A percentile compares a stretch with the other conserved stretches of the same genome.
Conservation (phyloP, 2,888 invertebrate species). For the Hirudinaria manillensis region DNA sequence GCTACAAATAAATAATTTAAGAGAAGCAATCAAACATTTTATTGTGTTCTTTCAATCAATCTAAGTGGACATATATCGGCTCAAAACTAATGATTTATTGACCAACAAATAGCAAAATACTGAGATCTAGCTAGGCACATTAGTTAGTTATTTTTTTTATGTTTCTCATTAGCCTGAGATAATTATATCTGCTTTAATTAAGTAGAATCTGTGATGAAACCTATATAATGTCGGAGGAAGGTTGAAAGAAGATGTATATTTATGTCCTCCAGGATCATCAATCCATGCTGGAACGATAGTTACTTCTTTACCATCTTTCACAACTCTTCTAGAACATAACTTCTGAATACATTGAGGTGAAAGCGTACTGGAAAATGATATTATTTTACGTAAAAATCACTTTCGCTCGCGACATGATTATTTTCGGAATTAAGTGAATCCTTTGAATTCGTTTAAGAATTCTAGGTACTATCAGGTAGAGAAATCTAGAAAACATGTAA, state of each 20-base stretch:
- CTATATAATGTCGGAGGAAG: neutral
- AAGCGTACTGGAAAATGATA: neutral
- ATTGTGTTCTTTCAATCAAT: too few species aligned
- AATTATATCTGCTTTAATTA: too few species aligned
- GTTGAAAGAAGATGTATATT: neutral
- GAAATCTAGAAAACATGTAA: neutral
- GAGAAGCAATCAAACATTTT: too few species aligned
- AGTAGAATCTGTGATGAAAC: neutral
- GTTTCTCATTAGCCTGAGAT: too few species aligned
- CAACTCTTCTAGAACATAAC: neutral
- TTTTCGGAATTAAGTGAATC: neutral
- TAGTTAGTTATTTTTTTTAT: too few species aligned
- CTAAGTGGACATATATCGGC: too few species aligned
- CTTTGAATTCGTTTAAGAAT: neutral
- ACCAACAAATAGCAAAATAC: too few species aligned
- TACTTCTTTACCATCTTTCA: neutral
- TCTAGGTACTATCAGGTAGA: too few species aligned
- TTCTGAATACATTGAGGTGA: neutral
- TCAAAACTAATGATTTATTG: too few species aligned
- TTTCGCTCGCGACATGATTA: too few species aligned
- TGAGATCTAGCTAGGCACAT: too few species aligned
- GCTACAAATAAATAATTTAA: neutral
- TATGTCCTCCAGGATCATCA: constrained; percentile 6
- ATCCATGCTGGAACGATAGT: neutral
- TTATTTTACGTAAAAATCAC: neutral